Base-by-base conservation (phyloP, 2,797 vertebrate species). In the Australoheros facetus region DNA sequence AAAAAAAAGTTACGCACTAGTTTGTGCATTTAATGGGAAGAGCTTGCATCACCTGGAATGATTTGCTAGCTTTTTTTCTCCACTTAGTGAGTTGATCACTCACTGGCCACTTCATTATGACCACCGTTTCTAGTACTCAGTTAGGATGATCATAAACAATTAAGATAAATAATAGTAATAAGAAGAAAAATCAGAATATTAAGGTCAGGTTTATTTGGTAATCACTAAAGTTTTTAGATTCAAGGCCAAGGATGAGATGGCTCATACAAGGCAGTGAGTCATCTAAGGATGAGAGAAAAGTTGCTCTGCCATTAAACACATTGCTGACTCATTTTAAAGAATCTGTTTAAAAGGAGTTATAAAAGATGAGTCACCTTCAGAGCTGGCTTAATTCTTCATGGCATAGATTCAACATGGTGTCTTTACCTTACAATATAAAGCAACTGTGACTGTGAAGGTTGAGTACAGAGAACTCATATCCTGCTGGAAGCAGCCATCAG, bases 151-250 rank as follows among this genome's bases (percentile, higher is more conserved):
- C 42, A 19, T 42, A 16, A 2, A 3, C 26, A 45, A 64, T 26
- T 51, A 58, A 32, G 32, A 32, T 32, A 32, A 32, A 32, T 32
- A 32, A 32, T 7, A 32, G 7, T 7, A 32, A 32, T 75, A 79
- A 87, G 87, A 45, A 13, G 64, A 14, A 56, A 81, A 79, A 87
- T 84, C 80, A 21, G 56, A 75, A 81, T 23, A 71, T 10, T 2
- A 78, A 90, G 81, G 83, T 81, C 83, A 80, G 30, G 59, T 81
- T 77, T 71, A 62, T 70, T 77, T 78, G 39, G 5, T 79, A 57
- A 64, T 86, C 58, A 51, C 53, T 30, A 8, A 62, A 57, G 39
- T 58, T 51, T 73, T 85, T 48, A 16, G 21, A 71, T 73, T 53
- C 85, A 83, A 81, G 81, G 84, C 74, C 78, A 39, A 39, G 26